phyloP scores from a whole-genome alignment of 2,113 vertebrate genomes.

The Canis aureus region DNA sequence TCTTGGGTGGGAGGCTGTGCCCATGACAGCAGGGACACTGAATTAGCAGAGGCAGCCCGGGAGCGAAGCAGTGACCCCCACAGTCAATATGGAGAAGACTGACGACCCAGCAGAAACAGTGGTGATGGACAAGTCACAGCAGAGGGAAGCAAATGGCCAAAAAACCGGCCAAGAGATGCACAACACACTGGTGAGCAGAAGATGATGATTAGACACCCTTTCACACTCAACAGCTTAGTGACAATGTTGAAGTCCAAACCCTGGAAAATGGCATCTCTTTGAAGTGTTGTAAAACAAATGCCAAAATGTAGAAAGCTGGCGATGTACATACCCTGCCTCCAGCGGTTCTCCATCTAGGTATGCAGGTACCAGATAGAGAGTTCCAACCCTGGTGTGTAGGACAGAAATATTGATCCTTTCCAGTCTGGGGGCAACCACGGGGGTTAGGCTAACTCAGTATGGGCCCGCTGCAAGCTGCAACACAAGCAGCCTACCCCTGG shows the following conservation, averaged over 20 bases:
- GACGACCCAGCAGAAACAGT: neutral
- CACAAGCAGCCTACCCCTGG: neutral
- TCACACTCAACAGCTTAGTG: neutral
- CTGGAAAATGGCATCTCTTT: neutral
- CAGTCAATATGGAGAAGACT: neutral
- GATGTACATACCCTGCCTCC: accelerated
- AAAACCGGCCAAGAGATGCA: neutral
- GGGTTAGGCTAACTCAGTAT: accelerated
- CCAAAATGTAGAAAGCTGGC: neutral
- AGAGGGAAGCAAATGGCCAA: neutral
- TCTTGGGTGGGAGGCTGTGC: neutral
- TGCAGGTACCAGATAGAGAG: neutral
- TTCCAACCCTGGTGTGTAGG: neutral
- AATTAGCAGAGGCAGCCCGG: neutral
- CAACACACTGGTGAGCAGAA: neutral
- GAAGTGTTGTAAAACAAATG: neutral
- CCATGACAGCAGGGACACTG: neutral
- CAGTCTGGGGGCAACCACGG: accelerated
- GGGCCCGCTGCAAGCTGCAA: too few relatives aligned
- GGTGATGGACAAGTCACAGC: neutral
- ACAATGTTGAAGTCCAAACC: neutral
- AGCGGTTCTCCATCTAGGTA: neutral
- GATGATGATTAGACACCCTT: neutral
- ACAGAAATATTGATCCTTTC: neutral
- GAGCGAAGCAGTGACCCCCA: neutral